Percentiles rank a stretch among this genome's conserved stretches.
Evolutionary conservation across 2,888 invertebrate species (phyloP).

Genomic region (Linnaemya vulpina): DNA sequence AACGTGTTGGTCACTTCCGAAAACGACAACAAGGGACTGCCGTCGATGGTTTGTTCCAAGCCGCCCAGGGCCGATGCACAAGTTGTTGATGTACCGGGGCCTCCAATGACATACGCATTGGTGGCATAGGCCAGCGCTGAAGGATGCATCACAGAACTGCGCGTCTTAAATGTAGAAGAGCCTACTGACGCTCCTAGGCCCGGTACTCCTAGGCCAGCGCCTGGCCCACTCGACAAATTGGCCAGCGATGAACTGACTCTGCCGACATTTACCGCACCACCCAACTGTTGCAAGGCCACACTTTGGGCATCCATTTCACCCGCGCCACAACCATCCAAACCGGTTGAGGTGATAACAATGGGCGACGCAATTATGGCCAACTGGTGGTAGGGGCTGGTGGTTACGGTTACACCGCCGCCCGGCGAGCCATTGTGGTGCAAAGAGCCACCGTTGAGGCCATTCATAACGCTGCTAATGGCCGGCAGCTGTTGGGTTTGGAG

Average conservation of each 20-base stretch:
- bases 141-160: conserved; percentile 73
- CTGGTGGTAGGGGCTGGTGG: conserved; percentile 73
- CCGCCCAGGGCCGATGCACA: conserved; percentile 68
- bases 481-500: conserved; percentile 74
- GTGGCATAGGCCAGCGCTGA: conserved; percentile 83
- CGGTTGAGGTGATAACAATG: conserved; percentile 75
- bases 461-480: conserved; percentile 72
- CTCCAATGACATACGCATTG: conserved; percentile 83
- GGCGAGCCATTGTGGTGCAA: conserved; percentile 60
- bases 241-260: conserved; percentile 31
- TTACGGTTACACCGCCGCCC: conserved; percentile 26
- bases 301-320: conserved; percentile 56
- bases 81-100: conserved; percentile 52
- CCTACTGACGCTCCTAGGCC: conserved; percentile 12
- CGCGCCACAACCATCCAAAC: conserved; percentile 73
- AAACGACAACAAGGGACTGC: conserved; percentile 90
- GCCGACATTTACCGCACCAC: conserved; percentile 33
- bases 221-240: conserved; percentile 7
- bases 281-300: conserved; percentile 61
- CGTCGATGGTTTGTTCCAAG: conserved; percentile 84
- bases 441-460: conserved; percentile 55
- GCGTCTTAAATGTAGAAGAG: conserved; percentile 48
- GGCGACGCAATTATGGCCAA: conserved; percentile 79
- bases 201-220: conserved; percentile 5
- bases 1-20: conserved; percentile 91